Evolutionary conservation across 2,797 vertebrate species (phyloP).

Genomic region (Rhinogobio ventralis): DNA sequence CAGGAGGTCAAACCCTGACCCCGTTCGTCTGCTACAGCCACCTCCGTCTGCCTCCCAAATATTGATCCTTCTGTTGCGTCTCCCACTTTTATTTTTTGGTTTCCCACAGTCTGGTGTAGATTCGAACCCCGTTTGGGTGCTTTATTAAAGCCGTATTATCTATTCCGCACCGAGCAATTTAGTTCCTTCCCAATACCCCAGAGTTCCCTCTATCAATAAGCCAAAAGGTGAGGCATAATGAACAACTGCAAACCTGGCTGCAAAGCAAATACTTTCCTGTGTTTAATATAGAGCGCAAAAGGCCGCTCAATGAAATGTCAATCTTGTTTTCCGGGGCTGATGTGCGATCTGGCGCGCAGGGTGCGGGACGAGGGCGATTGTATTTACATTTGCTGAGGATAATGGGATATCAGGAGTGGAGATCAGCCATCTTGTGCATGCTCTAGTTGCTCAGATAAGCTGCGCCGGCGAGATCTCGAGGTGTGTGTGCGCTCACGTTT

Average conservation of each 20-base stretch:
- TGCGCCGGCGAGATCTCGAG: slow-evolving; percentile 8
- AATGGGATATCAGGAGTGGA: slow-evolving; percentile 63
- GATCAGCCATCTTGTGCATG: slow-evolving; percentile 63
- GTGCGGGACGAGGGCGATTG: slow-evolving; percentile 40
- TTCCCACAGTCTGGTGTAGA: slow-evolving; percentile 20
- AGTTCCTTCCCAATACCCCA: slow-evolving; percentile 62
- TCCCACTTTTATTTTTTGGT: slow-evolving; percentile 31
- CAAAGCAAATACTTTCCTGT: slow-evolving; percentile 59
- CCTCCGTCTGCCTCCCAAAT: slow-evolving; percentile 36
- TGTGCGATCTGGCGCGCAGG: slow-evolving; percentile 38
- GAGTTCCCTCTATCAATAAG: slow-evolving; percentile 63
- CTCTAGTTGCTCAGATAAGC: slow-evolving; percentile 49
- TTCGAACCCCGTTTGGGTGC: slow-evolving; percentile 20
- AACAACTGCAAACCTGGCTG: slow-evolving; percentile 58
- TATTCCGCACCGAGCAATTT: slow-evolving; percentile 59
- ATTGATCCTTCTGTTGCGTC: slow-evolving; percentile 56
- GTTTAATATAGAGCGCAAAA: slow-evolving; percentile 64
- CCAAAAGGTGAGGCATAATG: slow-evolving; percentile 67
- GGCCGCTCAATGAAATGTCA: slow-evolving; percentile 63
- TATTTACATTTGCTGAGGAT: slow-evolving; percentile 56
- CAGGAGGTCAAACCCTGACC: slow-evolving; percentile 42
- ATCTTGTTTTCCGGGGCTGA: slow-evolving; percentile 59
- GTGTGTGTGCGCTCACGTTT: neutral
- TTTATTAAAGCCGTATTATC: slow-evolving; percentile 56
- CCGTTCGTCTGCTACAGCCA: slow-evolving; percentile 40